These are phyloP conservation scores for Thinocorus orbignyianus DNA, from an alignment of 2,113 vertebrate genomes.

Conservation along the genomic window DNA sequence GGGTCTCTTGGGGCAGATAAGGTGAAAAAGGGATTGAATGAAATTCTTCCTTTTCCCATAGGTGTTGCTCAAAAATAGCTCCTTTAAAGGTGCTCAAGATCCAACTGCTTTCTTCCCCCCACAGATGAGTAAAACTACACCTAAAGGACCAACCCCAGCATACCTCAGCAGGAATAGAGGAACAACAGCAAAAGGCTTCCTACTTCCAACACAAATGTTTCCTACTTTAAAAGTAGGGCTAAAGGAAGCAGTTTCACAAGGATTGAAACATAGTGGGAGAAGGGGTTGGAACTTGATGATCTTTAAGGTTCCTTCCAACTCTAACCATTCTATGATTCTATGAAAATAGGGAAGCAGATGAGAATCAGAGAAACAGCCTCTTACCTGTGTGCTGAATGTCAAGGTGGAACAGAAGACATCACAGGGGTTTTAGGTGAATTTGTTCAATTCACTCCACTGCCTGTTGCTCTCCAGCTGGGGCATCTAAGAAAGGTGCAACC, in stretches of 20 bases:
- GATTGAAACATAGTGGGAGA: no score
- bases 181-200: rapidly evolving
- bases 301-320: no score
- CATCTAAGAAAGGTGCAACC: not conserved
- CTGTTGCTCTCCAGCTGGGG: not conserved
- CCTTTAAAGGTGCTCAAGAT: not conserved
- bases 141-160: not conserved
- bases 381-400: not conserved
- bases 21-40: not conserved
- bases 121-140: not conserved
- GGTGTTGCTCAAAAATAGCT: not conserved
- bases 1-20: not conserved
- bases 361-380: not conserved
- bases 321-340: no score
- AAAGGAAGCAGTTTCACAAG: no score
- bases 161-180: not conserved
- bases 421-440: not conserved
- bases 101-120: not conserved
- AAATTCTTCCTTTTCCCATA: not conserved
- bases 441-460: not conserved
- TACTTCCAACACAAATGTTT: not conserved
- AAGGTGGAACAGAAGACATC: not conserved
- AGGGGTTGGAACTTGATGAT: no score
- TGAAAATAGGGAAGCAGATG: not conserved
- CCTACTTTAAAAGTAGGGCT: not conserved